A percentile compares a stretch with the other conserved stretches of the same genome.
These are phyloP conservation scores for Crax fasciolata DNA, from an alignment of 2,797 vertebrate species.

Conservation along the genomic window DNA sequence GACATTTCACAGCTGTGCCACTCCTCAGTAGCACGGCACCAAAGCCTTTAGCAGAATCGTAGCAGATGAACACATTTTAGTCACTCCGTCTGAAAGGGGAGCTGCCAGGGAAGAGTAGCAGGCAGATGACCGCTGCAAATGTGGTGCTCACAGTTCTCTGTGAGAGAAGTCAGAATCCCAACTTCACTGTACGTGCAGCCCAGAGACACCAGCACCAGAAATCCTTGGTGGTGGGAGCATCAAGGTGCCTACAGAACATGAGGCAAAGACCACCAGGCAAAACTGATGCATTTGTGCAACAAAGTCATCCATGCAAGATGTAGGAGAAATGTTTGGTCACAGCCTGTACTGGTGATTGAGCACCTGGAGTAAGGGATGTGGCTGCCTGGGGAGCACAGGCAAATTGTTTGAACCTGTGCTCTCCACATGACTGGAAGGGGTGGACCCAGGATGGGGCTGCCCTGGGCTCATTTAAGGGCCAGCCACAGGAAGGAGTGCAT, in stretches of 20 bases:
- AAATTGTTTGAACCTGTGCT: too few species aligned
- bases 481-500: too few species aligned
- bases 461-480: too few species aligned
- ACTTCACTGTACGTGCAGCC: neutral
- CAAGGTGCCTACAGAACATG: neutral
- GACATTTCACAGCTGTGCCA: fast-evolving
- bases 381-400: too few species aligned
- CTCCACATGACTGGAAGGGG: too few species aligned
- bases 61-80: neutral
- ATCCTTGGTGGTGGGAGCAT: neutral
- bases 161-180: neutral
- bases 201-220: neutral
- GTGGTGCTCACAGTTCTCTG: neutral
- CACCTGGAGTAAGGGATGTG: too few species aligned
- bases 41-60: neutral
- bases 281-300: neutral
- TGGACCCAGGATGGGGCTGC: too few species aligned
- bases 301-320: neutral
- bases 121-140: neutral
- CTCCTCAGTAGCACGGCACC: neutral
- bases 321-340: too few species aligned
- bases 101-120: neutral
- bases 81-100: neutral
- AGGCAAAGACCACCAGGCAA: neutral
- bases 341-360: too few species aligned